These are phyloP conservation scores for Onychostruthus taczanowskii DNA, from an alignment of 2,113 vertebrate genomes.

Conservation along the genomic window DNA sequence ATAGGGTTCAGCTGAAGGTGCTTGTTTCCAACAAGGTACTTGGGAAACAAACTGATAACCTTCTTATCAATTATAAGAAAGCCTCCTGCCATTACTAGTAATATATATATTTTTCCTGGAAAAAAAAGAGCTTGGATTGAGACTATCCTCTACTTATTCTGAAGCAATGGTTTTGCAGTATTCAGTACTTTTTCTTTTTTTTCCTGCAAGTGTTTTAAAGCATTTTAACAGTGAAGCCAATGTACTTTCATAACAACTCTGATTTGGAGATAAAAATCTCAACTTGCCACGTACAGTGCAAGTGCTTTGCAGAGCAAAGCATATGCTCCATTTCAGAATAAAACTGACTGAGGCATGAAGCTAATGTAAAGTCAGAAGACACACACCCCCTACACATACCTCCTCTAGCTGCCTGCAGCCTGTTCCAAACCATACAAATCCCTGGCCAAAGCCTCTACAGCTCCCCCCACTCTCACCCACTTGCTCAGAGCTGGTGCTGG, in stretches of 20 bases:
- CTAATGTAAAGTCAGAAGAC: not conserved
- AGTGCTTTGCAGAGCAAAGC: not conserved
- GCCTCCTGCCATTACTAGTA: not conserved
- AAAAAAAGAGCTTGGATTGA: not conserved
- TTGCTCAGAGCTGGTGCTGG: not conserved
- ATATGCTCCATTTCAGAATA: conserved; percentile 54
- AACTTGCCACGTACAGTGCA: not conserved
- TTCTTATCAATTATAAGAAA: not conserved
- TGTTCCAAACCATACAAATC: not conserved
- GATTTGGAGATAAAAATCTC: not conserved
- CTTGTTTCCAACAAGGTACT: not conserved
- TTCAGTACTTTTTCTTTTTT: not conserved
- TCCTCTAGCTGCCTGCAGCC: not conserved
- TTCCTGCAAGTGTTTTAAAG: not conserved
- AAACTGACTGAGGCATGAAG: not conserved
- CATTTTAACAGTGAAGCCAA: not conserved
- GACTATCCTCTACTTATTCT: not conserved
- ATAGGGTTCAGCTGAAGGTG: not conserved
- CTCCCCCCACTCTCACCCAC: not conserved
- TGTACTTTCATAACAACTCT: not conserved
- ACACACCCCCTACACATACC: not conserved
- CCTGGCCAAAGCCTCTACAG: not conserved
- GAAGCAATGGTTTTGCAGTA: not conserved
- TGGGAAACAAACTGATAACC: not conserved
- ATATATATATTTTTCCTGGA: not conserved